Evolutionary conservation across 2,888 invertebrate species (phyloP).

Genomic region (Ennomos fuscantarius): DNA sequence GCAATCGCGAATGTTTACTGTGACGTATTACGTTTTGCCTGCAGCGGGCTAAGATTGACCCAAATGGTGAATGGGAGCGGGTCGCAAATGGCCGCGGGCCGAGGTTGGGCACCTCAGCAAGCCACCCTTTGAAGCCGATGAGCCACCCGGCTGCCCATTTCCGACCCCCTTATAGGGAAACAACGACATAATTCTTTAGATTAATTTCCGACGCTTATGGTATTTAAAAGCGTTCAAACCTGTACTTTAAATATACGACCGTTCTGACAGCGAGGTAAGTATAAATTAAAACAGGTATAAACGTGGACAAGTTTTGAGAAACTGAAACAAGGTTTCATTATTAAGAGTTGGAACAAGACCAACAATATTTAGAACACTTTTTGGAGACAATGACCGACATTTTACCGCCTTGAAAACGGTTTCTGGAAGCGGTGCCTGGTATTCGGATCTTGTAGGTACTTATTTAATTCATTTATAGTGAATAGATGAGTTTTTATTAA

Average conservation of each 20-base stretch:
- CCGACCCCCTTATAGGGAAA: constrained; percentile 41
- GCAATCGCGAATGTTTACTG: constrained; percentile 37
- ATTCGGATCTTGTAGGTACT: constrained; percentile 2
- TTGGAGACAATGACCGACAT: constrained; percentile 32
- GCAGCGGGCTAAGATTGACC: constrained; percentile 59
- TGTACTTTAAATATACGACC: constrained; percentile 22
- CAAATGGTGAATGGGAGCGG: constrained; percentile 55
- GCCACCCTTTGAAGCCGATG: constrained; percentile 52
- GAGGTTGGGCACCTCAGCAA: constrained; percentile 31
- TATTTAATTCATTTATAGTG: constrained; percentile 4
- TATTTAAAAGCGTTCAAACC: constrained; percentile 12
- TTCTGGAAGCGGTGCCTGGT: constrained; percentile 4
- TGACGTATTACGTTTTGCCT: constrained; percentile 36
- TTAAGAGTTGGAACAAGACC: constrained; percentile 34
- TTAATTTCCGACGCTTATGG: constrained; percentile 19
- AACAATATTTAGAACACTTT: constrained; percentile 33
- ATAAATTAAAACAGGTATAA: background rate
- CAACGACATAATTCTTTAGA: constrained; percentile 35
- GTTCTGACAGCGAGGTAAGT: background rate
- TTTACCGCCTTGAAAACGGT: constrained; percentile 16
- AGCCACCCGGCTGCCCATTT: constrained; percentile 41
- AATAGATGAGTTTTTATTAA: constrained; percentile 5
- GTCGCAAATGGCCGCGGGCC: constrained; percentile 39
- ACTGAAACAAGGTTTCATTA: constrained; percentile 13
- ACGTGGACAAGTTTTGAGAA: constrained; percentile 10